Evolutionary conservation across 2,888 invertebrate species (phyloP).

Genomic region (Drosophila picticornis): DNA sequence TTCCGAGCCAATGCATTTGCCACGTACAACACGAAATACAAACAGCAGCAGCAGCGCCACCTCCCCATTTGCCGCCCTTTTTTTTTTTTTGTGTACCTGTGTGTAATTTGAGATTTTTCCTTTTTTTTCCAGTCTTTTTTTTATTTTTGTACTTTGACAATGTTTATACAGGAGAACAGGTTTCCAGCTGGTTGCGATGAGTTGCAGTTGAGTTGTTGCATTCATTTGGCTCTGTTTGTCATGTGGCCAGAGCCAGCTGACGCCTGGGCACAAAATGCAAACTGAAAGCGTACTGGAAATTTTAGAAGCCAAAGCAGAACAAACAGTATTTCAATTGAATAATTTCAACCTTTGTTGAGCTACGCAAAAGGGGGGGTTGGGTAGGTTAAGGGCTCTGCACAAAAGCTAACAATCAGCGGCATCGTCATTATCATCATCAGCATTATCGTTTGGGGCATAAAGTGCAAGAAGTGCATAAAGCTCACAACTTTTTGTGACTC

Average conservation of each 20-base stretch:
- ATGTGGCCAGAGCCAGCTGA: slow-evolving; percentile 56
- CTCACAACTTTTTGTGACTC: slow-evolving; percentile 53
- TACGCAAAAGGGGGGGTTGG: background rate
- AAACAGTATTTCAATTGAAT: slow-evolving; percentile 75
- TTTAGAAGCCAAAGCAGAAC: slow-evolving; percentile 49
- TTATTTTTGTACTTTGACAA: slow-evolving; percentile 56
- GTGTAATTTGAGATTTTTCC: slow-evolving; percentile 45
- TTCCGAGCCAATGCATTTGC: slow-evolving; percentile 72
- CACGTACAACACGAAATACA: slow-evolving; percentile 59
- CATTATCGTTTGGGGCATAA: slow-evolving; percentile 30
- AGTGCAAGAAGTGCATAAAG: slow-evolving; percentile 68
- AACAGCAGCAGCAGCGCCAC: slow-evolving; percentile 43
- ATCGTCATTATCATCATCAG: slow-evolving; percentile 12
- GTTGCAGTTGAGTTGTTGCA: slow-evolving; percentile 26
- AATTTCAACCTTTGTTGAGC: slow-evolving; percentile 45
- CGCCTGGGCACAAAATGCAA: slow-evolving; percentile 50
- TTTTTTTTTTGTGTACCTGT: slow-evolving; percentile 23
- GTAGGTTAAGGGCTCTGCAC: slow-evolving; percentile 7
- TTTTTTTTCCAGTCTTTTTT: slow-evolving; percentile 12
- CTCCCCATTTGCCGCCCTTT: slow-evolving; percentile 19
- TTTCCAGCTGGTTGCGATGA: slow-evolving; percentile 41
- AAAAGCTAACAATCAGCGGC: slow-evolving; percentile 43
- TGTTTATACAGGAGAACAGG: slow-evolving; percentile 63
- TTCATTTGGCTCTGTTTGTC: slow-evolving; percentile 52
- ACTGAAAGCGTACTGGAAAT: slow-evolving; percentile 37